Base-by-base conservation (phyloP, 2,888 invertebrate genomes). In the Gymnoscelis rufifasciata region DNA sequence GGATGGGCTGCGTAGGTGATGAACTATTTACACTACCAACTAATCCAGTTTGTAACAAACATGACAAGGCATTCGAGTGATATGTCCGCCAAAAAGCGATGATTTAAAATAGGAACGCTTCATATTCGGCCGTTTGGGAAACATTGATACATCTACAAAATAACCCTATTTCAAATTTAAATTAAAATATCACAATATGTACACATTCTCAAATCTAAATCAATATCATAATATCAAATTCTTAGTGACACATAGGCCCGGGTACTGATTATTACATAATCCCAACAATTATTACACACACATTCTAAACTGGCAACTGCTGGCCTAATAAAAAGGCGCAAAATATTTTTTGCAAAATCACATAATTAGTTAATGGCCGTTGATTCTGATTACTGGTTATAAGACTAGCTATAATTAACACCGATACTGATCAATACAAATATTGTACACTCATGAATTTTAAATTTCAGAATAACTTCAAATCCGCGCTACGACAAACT, bases 141-240 rank as follows among this genome's bases (percentile, higher is more conserved):
- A 59, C 63, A 68, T 71, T 68, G 71, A 70, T 71, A 73, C 66
- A 59, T 67, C 77, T 77, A 78, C 73, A 71, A 26, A 19, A 5
- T 74, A 75, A 78, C 73, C 72, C 80, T 83, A 84, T 77, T 77
- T 70, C 76, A 80, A 72, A 75, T 77, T 84, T 83, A 82, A 80
- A 84, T 81, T 83, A 83, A 83, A 83, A 86, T 87, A 87, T 87
- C 87, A 87, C 87, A 86, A 79, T 87, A 87, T 87, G 83, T 87
- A 87, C 86, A 87, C 68, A 81, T 75, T 74, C 71, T 70, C 72
- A 68, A 74, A 68, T 77, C 78, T 67, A 67, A 67, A 80, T 74
- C 71, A 65, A 71, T 77, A 82, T 19, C 19, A 80, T 81, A 82
- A 80, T 81, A 83, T 83, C 78, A 78, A 67, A 69, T 66, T 65